Evolutionary conservation across 2,113 vertebrate genomes (phyloP).

Genomic region (Echinops telfairi): DNA sequence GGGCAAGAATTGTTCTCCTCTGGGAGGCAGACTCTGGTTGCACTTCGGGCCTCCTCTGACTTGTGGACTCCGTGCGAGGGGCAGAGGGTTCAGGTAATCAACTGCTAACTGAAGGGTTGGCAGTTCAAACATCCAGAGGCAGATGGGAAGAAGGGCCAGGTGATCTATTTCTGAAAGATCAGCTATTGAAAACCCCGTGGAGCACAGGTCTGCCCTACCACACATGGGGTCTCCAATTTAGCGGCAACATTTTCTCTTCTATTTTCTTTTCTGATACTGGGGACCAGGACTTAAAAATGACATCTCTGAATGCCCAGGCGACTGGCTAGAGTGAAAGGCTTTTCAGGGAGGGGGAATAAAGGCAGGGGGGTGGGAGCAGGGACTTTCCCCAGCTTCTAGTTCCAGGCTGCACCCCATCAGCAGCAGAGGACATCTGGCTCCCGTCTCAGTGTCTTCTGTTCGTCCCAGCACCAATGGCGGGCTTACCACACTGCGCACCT

Average conservation of each 20-base stretch:
- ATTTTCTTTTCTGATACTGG: not conserved
- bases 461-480: no score
- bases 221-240: not conserved
- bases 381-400: not conserved
- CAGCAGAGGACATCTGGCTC: not conserved
- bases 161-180: not conserved
- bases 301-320: not conserved
- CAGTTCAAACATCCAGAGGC: not conserved
- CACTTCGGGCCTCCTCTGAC: not conserved
- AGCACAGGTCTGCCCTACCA: not conserved
- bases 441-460: not conserved
- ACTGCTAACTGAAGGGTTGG: not conserved
- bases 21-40: not conserved
- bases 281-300: not conserved
- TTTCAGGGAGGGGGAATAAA: not conserved
- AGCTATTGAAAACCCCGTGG: not conserved
- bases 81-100: not conserved
- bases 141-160: not conserved
- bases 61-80: not conserved
- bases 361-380: not conserved
- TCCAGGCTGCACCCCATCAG: not conserved
- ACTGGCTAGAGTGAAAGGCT: not conserved
- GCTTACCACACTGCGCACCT: not conserved
- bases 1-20: no score
- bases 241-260: not conserved